These are phyloP conservation scores for Orientallactaga sibirica DNA, from an alignment of 2,797 vertebrate species.

Conservation along the genomic window DNA sequence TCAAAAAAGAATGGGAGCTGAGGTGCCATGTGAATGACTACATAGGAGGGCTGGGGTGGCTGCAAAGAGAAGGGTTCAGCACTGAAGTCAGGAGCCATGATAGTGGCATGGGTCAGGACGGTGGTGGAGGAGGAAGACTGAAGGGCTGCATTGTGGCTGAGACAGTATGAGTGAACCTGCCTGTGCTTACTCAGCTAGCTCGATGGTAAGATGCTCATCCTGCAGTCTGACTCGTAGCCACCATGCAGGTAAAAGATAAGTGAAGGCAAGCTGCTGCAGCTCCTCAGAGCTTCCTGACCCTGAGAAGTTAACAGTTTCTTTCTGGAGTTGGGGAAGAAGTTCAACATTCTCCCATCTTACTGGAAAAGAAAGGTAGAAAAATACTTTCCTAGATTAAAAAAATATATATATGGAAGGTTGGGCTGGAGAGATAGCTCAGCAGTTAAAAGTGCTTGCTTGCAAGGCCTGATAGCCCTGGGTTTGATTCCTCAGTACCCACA, in stretches of 20 bases:
- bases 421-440: too few species aligned
- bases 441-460: too few species aligned
- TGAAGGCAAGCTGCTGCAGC: background rate
- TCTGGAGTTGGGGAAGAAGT: background rate
- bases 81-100: background rate
- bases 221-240: background rate
- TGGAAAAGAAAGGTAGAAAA: conserved; percentile 28
- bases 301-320: conserved; percentile 4
- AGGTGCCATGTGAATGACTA: too few species aligned
- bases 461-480: too few species aligned
- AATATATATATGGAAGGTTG: background rate
- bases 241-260: background rate
- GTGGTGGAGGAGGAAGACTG: background rate
- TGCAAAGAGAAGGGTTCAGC: background rate
- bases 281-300: background rate
- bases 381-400: conserved; percentile 31
- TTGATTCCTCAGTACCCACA: too few species aligned
- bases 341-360: background rate
- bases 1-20: background rate
- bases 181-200: background rate
- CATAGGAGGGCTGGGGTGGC: background rate
- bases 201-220: background rate
- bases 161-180: background rate
- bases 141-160: background rate
- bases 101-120: background rate